Base-by-base conservation (phyloP, 2,113 vertebrate species). In the Anarrhichthys ocellatus region DNA sequence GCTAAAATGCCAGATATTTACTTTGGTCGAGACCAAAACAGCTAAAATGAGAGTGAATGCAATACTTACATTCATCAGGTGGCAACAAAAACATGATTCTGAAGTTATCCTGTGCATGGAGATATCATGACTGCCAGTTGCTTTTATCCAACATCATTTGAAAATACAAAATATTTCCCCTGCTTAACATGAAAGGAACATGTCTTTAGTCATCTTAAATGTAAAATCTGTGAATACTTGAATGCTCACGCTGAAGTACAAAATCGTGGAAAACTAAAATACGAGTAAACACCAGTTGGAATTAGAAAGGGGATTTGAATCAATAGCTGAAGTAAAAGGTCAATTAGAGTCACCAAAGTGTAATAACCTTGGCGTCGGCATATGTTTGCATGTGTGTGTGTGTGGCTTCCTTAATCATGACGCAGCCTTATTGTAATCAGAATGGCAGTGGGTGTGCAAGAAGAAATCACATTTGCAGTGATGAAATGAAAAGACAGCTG, bases 351-450 rank as follows among this genome's bases (percentile, higher is more conserved):
- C 11, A 18, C n/a, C 3, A 40, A n/a, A 18, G 52, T 65, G 29
- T 73, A 70, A 70, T 66, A 67, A 79, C 78, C 75, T 82, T 73
- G 72, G 38, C 29, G 2, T 2, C 48, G 7, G 48, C 48, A 2
- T 74, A 34, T 50, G 42, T 69, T 14, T 80, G 72, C n/a, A 6
- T 78, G 58, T n/a, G 24, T 73, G 74, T 77, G 14, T 80, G 74
- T 63, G 46, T 38, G 4, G 61, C 40, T 79, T 65, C 24, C 46
- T 10, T 29, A 20, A 50, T 80, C 42, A 20, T 14, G 9, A 17
- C 17, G 1, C 18, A 38, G 27, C 73, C 14, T 6, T 42, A 0
- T 36, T 73, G n/a, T 66, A 29, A 44, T 78, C 59, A 48, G 1
- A 64, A 2, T 11, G 29, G 36, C 11, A 2, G 40, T 18, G 17